Evolutionary conservation across 2,797 vertebrate species (phyloP).

Genomic region (Tokudaia tokunoshimensis): DNA sequence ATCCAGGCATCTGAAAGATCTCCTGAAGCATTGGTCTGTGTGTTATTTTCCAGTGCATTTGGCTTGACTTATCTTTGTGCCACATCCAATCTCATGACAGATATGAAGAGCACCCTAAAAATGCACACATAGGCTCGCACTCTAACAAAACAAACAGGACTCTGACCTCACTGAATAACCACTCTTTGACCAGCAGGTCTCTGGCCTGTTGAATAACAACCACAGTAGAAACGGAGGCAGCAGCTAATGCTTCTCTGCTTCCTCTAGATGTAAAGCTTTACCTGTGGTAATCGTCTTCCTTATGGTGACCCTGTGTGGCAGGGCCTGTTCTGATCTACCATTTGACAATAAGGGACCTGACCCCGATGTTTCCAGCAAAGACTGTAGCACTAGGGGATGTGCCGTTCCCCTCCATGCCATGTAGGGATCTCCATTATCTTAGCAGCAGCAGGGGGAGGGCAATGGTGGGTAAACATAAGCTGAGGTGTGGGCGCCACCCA

Average conservation of each 20-base stretch:
- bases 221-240: neutral
- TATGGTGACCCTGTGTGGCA: neutral
- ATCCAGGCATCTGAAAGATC: neutral
- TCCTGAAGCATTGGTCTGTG: neutral
- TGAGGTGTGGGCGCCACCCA: accelerated
- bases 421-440: accelerated
- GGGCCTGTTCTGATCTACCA: neutral
- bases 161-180: neutral
- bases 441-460: neutral
- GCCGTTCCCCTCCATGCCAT: no score
- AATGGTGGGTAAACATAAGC: accelerated
- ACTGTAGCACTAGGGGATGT: neutral
- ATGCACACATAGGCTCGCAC: neutral
- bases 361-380: neutral
- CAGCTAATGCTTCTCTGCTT: neutral
- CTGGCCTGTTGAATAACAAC: neutral
- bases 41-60: neutral
- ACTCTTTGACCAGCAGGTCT: neutral
- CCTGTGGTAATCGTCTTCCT: neutral
- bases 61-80: neutral
- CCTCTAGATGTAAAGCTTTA: neutral
- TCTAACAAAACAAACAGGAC: neutral
- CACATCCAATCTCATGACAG: neutral
- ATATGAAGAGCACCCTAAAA: neutral
- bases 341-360: neutral